Evolutionary conservation across 2,888 invertebrate species (phyloP).

Genomic region (Siphlonurus alternatus): DNA sequence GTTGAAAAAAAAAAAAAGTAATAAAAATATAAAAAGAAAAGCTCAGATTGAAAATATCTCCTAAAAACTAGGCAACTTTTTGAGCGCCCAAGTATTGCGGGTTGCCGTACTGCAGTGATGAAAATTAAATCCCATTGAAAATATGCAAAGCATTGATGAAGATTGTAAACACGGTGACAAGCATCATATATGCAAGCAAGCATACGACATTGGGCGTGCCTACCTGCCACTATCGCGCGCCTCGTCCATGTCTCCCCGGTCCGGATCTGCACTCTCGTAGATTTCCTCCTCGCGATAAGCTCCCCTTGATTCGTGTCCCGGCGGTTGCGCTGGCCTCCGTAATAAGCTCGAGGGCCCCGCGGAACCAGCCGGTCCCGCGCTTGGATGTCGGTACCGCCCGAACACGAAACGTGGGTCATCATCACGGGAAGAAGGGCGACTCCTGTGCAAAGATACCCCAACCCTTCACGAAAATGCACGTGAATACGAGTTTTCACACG

Average conservation of each 20-base stretch:
- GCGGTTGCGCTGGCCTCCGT: slow-evolving; percentile 4
- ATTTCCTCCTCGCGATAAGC: slow-evolving; percentile 53
- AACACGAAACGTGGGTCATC: slow-evolving; percentile 53
- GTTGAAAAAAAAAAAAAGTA: no score
- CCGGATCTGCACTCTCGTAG: slow-evolving; percentile 70
- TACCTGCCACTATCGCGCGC: neutral
- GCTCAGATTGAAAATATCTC: no score
- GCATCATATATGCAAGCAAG: no score
- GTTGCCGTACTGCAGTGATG: no score
- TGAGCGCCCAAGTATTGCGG: no score
- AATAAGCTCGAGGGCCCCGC: slow-evolving; percentile 7
- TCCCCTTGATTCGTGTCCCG: slow-evolving; percentile 20
- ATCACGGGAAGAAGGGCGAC: slow-evolving; percentile 28
- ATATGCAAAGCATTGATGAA: no score
- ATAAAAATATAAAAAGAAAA: no score
- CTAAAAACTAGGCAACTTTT: no score
- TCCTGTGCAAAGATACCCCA: neutral
- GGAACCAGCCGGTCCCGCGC: slow-evolving; percentile 21
- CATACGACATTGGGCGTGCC: no score
- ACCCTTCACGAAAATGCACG: neutral
- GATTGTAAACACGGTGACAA: no score
- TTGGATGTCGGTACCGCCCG: slow-evolving; percentile 38
- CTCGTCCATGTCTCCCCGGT: slow-evolving; percentile 30
- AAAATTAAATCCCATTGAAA: no score
- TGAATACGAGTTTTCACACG: no score